Evolutionary conservation across 2,113 vertebrate species (phyloP), one percentile per base, ranked within the genome.

Genomic region (Porphyrio hochstetteri): DNA sequence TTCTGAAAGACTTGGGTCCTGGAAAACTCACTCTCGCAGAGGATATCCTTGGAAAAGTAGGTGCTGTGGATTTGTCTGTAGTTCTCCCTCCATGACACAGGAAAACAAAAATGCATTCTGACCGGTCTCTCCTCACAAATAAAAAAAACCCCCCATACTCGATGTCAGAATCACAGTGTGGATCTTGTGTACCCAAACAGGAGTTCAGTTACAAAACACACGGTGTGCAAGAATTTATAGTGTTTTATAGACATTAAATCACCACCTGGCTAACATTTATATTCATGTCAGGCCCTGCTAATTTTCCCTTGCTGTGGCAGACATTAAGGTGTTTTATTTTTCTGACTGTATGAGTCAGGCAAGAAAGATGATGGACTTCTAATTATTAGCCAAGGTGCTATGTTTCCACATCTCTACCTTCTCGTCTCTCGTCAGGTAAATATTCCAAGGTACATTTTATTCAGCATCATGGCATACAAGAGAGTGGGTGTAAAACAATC

Each of bases 181-280:
- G 29, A 72, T 79, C 36, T 79, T 79, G n/a, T 48, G 3, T 56
- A 75, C 7, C 11, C 35, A 87, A 84, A 71, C 56, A 82, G 16
- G 65, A 71, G 31, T 68, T 91, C 70, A 77, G 67, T 90, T 95
- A 69, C 55, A 74, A 94, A 95, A 93, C 75, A 21, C 29, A 61
- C 0, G 1, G 19, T 61, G 60, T 85, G 44, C 36, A 91, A 87
- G 55, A 28, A 40, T 85, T 85, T 53, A 29, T 69, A 57, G 53
- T 16, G 10, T 94, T 96, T 97, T 97, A 91, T 60, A 82, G 85
- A 69, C 19, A 21, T 91, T 72, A 74, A 95, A 85, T 91, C 82
- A 95, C 61, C 76, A 70, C 12, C 44, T 74, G 75, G 53, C 48
- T 93, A 82, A 31, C 50, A 82, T 80, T 81, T 91, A 33, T 29